phyloP scores from a whole-genome alignment of 2,113 vertebrate species.

The Trachemys scripta region DNA sequence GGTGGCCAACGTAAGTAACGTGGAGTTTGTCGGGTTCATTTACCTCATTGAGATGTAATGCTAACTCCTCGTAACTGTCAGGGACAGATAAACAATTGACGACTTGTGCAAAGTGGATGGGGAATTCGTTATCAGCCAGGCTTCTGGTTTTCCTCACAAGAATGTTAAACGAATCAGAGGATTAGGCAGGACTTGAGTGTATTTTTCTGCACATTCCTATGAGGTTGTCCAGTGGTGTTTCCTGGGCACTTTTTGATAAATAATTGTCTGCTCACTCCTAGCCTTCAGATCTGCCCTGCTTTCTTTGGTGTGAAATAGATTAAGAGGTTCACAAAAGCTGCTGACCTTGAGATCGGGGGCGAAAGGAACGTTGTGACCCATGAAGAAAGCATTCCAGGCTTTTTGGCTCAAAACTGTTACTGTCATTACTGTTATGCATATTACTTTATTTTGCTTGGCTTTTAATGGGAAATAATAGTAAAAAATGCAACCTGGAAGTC shows the following conservation, averaged over 20 bases:
- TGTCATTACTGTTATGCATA: not conserved
- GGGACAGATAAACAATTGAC: not conserved
- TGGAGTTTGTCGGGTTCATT: not conserved
- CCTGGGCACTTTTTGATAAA: not conserved
- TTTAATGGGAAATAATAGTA: not conserved
- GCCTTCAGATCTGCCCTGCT: not conserved
- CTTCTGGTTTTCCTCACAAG: not conserved
- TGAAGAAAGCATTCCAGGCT: not conserved
- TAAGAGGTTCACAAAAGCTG: not conserved
- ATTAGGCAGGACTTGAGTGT: not conserved
- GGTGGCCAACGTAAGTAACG: constrained; percentile 94
- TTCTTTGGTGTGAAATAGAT: not conserved
- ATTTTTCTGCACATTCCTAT: accelerated
- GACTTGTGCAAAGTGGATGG: not conserved
- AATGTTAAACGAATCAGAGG: not conserved
- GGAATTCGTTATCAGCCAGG: not conserved
- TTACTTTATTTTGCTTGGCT: constrained; percentile 58
- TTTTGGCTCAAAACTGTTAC: not conserved
- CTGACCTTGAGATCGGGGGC: not conserved
- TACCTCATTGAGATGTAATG: not conserved
- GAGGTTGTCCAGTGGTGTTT: not conserved
- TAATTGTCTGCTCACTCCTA: not conserved
- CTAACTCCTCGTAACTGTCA: not conserved
- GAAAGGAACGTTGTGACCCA: not conserved
- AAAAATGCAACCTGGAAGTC: not conserved